Base-by-base conservation (phyloP, 1,140 invertebrate species). In the Lutraria rhynchaena region DNA sequence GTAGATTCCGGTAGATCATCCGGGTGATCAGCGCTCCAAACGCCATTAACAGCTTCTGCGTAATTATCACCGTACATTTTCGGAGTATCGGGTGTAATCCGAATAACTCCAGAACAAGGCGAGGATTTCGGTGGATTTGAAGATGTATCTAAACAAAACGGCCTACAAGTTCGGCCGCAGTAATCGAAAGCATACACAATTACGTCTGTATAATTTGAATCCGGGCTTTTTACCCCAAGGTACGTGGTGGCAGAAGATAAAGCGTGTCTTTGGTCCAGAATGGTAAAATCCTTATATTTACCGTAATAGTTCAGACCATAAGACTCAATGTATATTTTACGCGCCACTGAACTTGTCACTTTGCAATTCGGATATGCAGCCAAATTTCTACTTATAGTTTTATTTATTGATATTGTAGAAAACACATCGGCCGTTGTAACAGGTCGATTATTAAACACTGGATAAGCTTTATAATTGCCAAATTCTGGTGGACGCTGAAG, bases 301-400 rank as follows among this genome's bases (percentile, higher is more conserved):
- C 78, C 78, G 35, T 81, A 81, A 53, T 81, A 81, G 35, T 81
- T 81, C n/a, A 81, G 51, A 24, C 78, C 78, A 65, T 81, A 63
- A 27, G 78, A 81, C 31, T 81, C 78, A 13, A 81, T 33, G 53
- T 63, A 73, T 33, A 81, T 81, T 44, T 74, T 73, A 46, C 70
- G 55, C 5, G 78, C 69, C 29, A 65, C 69, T 13, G 69, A 61
- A 65, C 49, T 73, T 49, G 78, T 81, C 11, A 29, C 9, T 73
- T 53, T 63, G 61, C 78, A 81, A 35, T 73, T 73, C 35, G 55
- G 55, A 65, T 73, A 73, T 29, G 69, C 55, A 3, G 78, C 70
- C 22, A 65, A 41, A 37, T 15, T 49, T n/a, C 55, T 19, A 27
- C 37, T 63, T 13, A 65, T 65, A 17, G 27, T 73, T 73, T 65